Percentiles rank a stretch among this genome's conserved stretches.
Evolutionary conservation across 1,140 invertebrate species (phyloP).

Genomic region (Aphis craccivora): DNA sequence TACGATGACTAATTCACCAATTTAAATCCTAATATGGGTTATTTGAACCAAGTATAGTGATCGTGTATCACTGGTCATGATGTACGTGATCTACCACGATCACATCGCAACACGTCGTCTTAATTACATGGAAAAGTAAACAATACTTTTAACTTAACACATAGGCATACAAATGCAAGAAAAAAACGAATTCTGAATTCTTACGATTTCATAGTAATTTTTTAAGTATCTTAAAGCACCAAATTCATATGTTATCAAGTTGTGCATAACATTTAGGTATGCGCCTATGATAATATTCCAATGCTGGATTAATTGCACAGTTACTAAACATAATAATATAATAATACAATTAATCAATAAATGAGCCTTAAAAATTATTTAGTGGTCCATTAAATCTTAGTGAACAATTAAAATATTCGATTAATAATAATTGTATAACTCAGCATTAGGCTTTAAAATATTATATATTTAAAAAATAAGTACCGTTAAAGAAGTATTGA

Average conservation of each 20-base stretch:
- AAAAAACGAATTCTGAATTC: neutral
- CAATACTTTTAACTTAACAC: neutral
- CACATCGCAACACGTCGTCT: neutral
- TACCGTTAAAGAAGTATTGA: too few species aligned
- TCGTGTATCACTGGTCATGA: neutral
- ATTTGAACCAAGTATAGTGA: neutral
- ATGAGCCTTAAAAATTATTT: neutral
- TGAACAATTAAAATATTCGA: too few species aligned
- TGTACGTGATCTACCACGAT: constrained; percentile 12
- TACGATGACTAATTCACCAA: neutral
- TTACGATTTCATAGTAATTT: neutral
- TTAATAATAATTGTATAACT: too few species aligned
- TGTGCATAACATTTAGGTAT: neutral
- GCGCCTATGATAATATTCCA: neutral
- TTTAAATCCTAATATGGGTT: neutral
- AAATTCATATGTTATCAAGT: neutral
- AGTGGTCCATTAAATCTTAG: neutral
- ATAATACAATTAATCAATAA: neutral
- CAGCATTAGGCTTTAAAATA: too few species aligned
- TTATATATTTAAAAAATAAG: too few species aligned
- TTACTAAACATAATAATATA: neutral
- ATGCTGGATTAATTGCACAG: neutral
- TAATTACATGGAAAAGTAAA: neutral
- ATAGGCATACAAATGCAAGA: neutral
- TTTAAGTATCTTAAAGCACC: neutral